Evolutionary conservation across 2,888 invertebrate genomes (phyloP).

Genomic region (Xestia ashworthii): DNA sequence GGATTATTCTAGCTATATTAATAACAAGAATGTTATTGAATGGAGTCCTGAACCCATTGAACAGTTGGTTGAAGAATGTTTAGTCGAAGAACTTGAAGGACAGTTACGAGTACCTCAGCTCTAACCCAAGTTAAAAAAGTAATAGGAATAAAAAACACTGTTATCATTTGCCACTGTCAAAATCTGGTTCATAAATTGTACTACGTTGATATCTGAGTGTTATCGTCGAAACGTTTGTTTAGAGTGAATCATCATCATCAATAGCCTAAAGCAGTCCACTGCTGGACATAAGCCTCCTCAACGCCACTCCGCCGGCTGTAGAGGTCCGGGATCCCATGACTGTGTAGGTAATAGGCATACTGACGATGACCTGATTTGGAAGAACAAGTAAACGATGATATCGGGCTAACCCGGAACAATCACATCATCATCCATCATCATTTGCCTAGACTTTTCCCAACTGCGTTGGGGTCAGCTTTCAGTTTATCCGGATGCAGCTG

Average conservation of each 20-base stretch:
- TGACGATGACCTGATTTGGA: background rate
- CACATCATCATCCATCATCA: no score
- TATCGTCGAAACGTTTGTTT: background rate
- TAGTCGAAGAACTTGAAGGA: slow-evolving; percentile 9
- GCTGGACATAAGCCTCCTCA: no score
- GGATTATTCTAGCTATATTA: slow-evolving; percentile 44
- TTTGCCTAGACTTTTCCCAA: no score
- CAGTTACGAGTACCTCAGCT: background rate
- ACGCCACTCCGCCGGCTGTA: background rate
- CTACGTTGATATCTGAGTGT: background rate
- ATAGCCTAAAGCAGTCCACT: no score
- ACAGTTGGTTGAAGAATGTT: background rate
- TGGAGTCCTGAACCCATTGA: slow-evolving; percentile 19
- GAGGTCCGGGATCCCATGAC: background rate
- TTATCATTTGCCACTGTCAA: background rate
- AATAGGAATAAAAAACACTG: background rate
- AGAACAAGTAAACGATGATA: background rate
- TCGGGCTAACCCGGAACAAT: background rate
- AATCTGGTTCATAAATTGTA: background rate
- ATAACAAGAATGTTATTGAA: slow-evolving; percentile 45
- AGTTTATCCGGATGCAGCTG: no score
- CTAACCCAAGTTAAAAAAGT: background rate
- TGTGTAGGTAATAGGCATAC: background rate
- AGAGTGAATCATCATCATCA: background rate
- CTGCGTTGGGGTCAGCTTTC: no score